These are phyloP conservation scores for Scopus umbretta DNA, from an alignment of 2,113 vertebrate species.

Conservation along the genomic window DNA sequence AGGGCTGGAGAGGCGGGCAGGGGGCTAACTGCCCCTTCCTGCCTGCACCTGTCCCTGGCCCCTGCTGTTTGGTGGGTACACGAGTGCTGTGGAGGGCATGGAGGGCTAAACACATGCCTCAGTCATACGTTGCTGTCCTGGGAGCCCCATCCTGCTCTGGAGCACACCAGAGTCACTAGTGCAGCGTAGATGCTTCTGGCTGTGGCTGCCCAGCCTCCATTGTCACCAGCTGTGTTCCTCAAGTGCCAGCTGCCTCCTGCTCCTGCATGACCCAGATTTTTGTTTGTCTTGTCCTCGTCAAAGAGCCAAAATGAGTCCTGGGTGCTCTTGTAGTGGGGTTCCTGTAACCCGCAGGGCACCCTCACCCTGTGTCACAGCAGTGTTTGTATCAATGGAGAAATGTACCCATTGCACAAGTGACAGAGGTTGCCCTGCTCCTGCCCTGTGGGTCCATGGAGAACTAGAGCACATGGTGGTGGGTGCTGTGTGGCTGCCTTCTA, in stretches of 20 bases:
- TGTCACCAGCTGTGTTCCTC: background rate
- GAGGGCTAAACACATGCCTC: background rate
- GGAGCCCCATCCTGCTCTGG: no score
- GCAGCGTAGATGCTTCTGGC: background rate
- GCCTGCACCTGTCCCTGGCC: background rate
- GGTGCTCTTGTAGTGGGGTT: background rate
- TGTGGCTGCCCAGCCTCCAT: background rate
- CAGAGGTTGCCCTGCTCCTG: background rate
- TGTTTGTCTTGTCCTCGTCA: background rate
- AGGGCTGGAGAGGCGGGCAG: background rate
- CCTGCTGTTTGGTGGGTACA: background rate
- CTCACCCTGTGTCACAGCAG: background rate
- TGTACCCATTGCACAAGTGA: accelerated
- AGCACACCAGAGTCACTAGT: background rate
- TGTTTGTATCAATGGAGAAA: background rate
- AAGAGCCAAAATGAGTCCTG: background rate
- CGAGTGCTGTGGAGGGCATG: background rate
- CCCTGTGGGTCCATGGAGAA: accelerated
- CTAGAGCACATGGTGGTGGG: background rate
- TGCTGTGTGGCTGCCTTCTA: background rate
- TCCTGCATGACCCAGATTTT: background rate
- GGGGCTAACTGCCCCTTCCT: background rate
- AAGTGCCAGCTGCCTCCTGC: background rate
- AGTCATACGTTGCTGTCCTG: background rate
- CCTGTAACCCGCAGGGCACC: background rate